Evolutionary conservation across 2,888 invertebrate species (phyloP).

Genomic region (Chouioia cunea): DNA sequence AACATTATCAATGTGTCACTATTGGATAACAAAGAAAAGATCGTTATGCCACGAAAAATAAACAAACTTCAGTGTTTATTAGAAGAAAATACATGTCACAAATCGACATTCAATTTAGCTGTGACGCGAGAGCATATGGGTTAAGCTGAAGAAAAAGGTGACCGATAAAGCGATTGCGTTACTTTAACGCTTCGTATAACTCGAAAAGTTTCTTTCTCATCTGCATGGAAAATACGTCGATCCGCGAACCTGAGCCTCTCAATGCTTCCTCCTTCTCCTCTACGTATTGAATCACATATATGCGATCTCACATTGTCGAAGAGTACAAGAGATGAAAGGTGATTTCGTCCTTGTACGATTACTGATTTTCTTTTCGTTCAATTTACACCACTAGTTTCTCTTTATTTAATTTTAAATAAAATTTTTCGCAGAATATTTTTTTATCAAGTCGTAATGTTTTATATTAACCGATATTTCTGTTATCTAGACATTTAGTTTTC

Average conservation of each 20-base stretch:
- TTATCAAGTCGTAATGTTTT: too few species aligned
- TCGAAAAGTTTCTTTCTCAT: conserved; percentile 49
- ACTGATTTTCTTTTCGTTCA: conserved; percentile 28
- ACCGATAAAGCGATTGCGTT: conserved; percentile 42
- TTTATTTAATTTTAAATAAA: conserved; percentile 45
- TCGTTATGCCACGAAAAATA: too few species aligned
- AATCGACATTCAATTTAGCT: conserved; percentile 33
- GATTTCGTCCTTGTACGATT: conserved; percentile 45
- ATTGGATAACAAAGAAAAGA: too few species aligned
- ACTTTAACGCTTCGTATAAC: conserved; percentile 50
- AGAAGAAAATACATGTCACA: background rate
- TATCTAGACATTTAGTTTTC: too few species aligned
- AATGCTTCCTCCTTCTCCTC: conserved; percentile 35
- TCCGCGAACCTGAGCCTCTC: conserved; percentile 51
- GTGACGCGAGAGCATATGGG: background rate
- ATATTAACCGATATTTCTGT: too few species aligned
- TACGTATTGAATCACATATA: conserved; percentile 27
- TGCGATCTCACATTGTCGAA: conserved; percentile 31
- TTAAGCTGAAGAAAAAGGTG: background rate
- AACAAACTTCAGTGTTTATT: too few species aligned
- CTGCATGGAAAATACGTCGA: conserved; percentile 51
- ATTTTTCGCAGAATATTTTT: conserved; percentile 13
- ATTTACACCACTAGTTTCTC: conserved; percentile 22
- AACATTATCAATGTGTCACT: too few species aligned
- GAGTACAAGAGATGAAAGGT: conserved; percentile 41